These are phyloP conservation scores for Adelges cooleyi DNA, from an alignment of 1,140 invertebrate species.

Conservation along the genomic window DNA sequence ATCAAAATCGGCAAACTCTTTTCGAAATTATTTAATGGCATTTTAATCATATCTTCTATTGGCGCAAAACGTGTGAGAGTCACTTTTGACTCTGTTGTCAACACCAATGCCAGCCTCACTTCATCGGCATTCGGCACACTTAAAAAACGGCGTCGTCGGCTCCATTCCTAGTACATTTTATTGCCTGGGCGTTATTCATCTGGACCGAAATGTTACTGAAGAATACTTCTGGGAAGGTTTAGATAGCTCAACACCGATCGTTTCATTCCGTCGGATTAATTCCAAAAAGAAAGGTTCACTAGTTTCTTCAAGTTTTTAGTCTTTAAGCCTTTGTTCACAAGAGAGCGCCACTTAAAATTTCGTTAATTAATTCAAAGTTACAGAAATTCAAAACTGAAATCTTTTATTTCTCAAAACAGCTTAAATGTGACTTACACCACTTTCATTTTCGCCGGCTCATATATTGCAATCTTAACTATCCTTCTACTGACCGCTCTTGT, in stretches of 20 bases:
- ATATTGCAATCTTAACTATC: too few relatives aligned
- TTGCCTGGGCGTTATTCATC: neutral
- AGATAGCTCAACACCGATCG: neutral
- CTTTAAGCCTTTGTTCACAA: too few relatives aligned
- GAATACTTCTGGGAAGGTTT: neutral
- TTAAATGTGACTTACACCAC: too few relatives aligned
- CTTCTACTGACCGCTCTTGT: too few relatives aligned
- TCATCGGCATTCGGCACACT: neutral
- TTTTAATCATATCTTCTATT: neutral
- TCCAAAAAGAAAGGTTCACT: neutral
- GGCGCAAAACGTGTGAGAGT: neutral
- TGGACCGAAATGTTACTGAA: neutral
- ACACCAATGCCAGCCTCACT: neutral
- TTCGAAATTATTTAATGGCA: neutral
- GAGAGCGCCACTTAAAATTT: too few relatives aligned
- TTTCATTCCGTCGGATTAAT: neutral
- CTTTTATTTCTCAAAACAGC: too few relatives aligned
- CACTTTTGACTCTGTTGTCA: neutral
- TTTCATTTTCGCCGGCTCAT: too few relatives aligned
- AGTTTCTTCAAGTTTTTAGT: neutral
- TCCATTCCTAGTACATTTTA: neutral
- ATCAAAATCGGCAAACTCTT: too few relatives aligned
- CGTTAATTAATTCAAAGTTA: too few relatives aligned
- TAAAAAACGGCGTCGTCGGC: neutral
- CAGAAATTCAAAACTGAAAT: too few relatives aligned